These are phyloP conservation scores for Drosophila baimaii DNA, from an alignment of 1,140 invertebrate genomes.

Conservation along the genomic window DNA sequence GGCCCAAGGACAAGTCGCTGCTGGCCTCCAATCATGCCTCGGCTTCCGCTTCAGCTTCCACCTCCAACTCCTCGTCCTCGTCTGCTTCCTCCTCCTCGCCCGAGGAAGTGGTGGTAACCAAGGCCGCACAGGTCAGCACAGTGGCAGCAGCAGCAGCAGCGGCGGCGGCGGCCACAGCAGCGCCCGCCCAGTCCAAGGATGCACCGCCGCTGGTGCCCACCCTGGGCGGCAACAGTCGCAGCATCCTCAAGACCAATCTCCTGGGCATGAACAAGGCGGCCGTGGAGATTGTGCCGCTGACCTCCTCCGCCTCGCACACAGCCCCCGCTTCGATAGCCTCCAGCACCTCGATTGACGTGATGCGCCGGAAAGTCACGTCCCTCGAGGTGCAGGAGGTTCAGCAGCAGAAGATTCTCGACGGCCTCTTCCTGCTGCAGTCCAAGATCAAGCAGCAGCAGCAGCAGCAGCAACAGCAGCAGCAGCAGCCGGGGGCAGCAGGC, in stretches of 20 bases:
- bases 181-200: slow-evolving; percentile 45
- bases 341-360: background rate
- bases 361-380: no score
- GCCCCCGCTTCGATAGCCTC: slow-evolving; percentile 4
- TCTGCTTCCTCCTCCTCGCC: background rate
- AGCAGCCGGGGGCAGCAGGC: slow-evolving; percentile 11
- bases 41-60: background rate
- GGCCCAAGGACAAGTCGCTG: slow-evolving; percentile 66
- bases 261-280: slow-evolving; percentile 72
- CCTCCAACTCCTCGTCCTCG: slow-evolving; percentile 7
- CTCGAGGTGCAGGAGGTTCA: no score
- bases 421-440: slow-evolving; percentile 11
- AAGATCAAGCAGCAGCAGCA: slow-evolving; percentile 34
- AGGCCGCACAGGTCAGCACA: background rate
- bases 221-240: slow-evolving; percentile 61
- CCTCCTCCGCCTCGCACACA: slow-evolving; percentile 1
- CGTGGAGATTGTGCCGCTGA: slow-evolving; percentile 72
- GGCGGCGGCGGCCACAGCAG: slow-evolving; percentile 6
- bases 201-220: slow-evolving; percentile 55
- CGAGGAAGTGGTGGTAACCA: slow-evolving; percentile 11
- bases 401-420: slow-evolving; percentile 63
- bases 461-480: slow-evolving; percentile 34
- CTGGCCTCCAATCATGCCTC: slow-evolving; percentile 4
- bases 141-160: slow-evolving; percentile 7
- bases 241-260: slow-evolving; percentile 76